Evolutionary conservation across 2,113 vertebrate species (phyloP), one percentile per base, ranked within the genome.

Genomic region (Cottus gobio): DNA sequence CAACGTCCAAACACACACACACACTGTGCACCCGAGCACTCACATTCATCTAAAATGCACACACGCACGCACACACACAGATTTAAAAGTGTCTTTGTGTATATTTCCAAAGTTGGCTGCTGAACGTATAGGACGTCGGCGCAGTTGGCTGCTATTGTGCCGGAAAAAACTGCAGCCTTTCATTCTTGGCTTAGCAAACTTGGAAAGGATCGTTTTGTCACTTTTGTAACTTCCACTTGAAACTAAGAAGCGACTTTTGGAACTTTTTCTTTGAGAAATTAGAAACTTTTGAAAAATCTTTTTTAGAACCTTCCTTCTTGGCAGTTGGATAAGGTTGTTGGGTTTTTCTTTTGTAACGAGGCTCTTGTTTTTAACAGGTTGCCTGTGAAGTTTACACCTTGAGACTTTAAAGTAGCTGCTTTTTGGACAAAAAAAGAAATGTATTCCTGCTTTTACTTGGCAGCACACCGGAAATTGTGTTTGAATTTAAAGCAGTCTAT

Each of bases 71-170:
- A 71, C 68, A 70, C 78, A 67, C 30, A 73, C 39, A 54, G 30
- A 80, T 81, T 67, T 82, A 70, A 72, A 79, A 39, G 3, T 61
- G 61, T 80, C 34, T 79, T 78, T 86, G 76, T 84, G 68, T 82
- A 66, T 69, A 75, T 83, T 85, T 82, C 75, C 50, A 73, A 86
- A 67, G 62, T 87, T 90, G 85, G 86, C 89, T 82, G 44, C 46
- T 61, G 80, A 52, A 82, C 48, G n/a, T 66, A 83, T 78, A 79
- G 62, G 85, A 69, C 56, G 34, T 84, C 79, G 50, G 70, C 36
- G 24, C 44, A 52, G 68, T 87, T 85, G 84, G 86, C 83, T 78
- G 78, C 63, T 42, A 36, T 34, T 57, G 77, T 22, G 4, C 24
- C 37, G 8, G n/a, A n/a, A 30, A 73, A 87, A 65, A 84, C 65